phyloP scores from a whole-genome alignment of 2,888 invertebrate species.

The Cynaeus angustus region DNA sequence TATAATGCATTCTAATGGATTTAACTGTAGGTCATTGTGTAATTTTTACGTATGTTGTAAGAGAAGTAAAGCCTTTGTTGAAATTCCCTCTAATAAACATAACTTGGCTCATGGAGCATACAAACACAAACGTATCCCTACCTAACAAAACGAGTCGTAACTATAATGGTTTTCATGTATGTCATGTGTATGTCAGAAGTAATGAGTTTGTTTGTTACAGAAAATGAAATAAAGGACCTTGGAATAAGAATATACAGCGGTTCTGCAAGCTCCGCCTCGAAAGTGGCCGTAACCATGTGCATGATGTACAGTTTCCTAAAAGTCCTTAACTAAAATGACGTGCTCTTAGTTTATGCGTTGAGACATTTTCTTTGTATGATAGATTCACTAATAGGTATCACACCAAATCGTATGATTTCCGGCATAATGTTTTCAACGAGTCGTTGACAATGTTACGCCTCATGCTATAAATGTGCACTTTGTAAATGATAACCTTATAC shows the following conservation, averaged over 20 bases:
- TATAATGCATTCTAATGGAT: slow-evolving; percentile 15
- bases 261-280: slow-evolving; percentile 24
- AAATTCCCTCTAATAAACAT: too few species aligned
- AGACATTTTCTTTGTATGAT: slow-evolving; percentile 58
- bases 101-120: too few species aligned
- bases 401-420: slow-evolving; percentile 62
- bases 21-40: background rate
- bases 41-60: background rate
- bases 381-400: slow-evolving; percentile 68
- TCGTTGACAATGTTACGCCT: slow-evolving; percentile 56
- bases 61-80: too few species aligned
- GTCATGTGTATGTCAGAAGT: too few species aligned
- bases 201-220: slow-evolving; percentile 59
- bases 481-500: slow-evolving; percentile 46
- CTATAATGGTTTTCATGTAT: too few species aligned
- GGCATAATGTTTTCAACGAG: slow-evolving; percentile 54
- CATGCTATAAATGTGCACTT: slow-evolving; percentile 60
- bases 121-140: too few species aligned
- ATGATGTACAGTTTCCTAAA: slow-evolving; percentile 50
- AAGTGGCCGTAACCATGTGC: slow-evolving; percentile 35
- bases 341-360: slow-evolving; percentile 53
- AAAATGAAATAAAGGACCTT: slow-evolving; percentile 66
- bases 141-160: too few species aligned
- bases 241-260: slow-evolving; percentile 63
- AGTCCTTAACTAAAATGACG: slow-evolving; percentile 55